Base-by-base conservation (phyloP, 35 echinoderm and acorn worm genomes). In the Heliocidaris erythrogramma region DNA sequence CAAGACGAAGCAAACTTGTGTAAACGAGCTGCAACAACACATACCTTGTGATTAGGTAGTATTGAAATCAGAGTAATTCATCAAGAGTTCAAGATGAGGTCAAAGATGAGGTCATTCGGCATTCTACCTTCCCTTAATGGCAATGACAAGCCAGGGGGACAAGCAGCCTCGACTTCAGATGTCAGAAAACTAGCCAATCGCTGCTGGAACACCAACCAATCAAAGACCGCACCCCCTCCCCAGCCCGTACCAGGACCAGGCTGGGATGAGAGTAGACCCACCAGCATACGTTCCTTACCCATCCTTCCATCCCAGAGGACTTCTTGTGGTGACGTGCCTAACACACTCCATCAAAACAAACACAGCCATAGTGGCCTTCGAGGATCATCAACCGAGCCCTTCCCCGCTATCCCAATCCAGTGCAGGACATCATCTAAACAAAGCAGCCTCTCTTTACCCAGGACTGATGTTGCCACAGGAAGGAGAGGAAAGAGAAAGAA, bases 121-220 rank as follows among this genome's bases (percentile, higher is more conserved):
- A 11, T 56, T 9, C 4, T 92, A 50, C 91, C 91, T n/a, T 2
- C 91, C 24, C 13, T 92, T 48, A 92, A 59, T 30, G 17, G 5
- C 50, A 92, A 56, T 24, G 91, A 92, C 87, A 32, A 48, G 31
- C 12, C 47, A 17, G 47, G 91, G 0, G 48, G 13, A 30, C 91
- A 48, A 13, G 48, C 91, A 59, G 49, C 48, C 91, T 48, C 31
- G 14, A 30, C 91, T 16, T 92, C 91, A 2, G 91, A 92, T 13
- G 50, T 59, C 50, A 92, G 48, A 48, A 92, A 92, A 92, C 47
- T 92, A 29, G 91, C 48, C 27, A 32, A 92, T 92, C 91, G 48
- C 47, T 92, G 87, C 31, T 89, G 87, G 87, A 89, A 16, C 31
- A 12, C 11, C 87, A 48, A 48, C 11, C 31, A 1, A 84, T 14